Conservation (phyloP, 2,113 vertebrate species). For the Ptychochromis oligacanthus region DNA sequence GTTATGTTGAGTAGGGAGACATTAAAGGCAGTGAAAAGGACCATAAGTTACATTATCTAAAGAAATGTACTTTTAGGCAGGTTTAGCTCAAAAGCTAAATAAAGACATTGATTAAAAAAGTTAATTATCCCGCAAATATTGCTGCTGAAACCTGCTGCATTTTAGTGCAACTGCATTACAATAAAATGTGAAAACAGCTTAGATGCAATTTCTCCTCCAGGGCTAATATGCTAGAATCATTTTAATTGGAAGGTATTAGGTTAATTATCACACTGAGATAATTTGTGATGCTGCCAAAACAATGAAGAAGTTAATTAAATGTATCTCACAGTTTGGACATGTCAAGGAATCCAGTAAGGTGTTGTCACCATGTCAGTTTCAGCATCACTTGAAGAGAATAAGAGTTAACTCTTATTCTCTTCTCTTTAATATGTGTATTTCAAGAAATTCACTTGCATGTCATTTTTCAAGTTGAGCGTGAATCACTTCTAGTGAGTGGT, state of each 20-base stretch:
- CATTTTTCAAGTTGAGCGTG: neutral
- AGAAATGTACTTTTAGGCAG: slow-evolving; percentile 38
- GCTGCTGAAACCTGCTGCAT: slow-evolving; percentile 3
- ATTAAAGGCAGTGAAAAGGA: slow-evolving; percentile 33
- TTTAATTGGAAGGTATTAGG: slow-evolving; percentile 44
- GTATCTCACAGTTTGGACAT: slow-evolving; percentile 41
- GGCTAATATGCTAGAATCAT: slow-evolving; percentile 36
- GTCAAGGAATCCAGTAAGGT: neutral
- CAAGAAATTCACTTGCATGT: neutral
- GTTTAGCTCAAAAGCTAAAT: slow-evolving; percentile 15
- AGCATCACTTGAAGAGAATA: neutral
- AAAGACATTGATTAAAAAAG: neutral
- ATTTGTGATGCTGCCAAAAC: slow-evolving; percentile 59
- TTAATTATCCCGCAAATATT: neutral
- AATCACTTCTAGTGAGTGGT: neutral
- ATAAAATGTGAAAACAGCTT: slow-evolving; percentile 46
- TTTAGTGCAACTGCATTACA: slow-evolving; percentile 12
- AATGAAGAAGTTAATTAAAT: slow-evolving; percentile 60
- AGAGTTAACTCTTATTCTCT: neutral
- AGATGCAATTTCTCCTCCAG: slow-evolving; percentile 11
- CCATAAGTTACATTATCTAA: slow-evolving; percentile 40
- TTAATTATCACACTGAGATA: slow-evolving; percentile 46
- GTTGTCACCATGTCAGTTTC: neutral
- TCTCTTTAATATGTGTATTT: neutral
- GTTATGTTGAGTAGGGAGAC: slow-evolving; percentile 19